Base-by-base conservation (phyloP, 2,888 invertebrate genomes). In the Agrochola lychnidis region DNA sequence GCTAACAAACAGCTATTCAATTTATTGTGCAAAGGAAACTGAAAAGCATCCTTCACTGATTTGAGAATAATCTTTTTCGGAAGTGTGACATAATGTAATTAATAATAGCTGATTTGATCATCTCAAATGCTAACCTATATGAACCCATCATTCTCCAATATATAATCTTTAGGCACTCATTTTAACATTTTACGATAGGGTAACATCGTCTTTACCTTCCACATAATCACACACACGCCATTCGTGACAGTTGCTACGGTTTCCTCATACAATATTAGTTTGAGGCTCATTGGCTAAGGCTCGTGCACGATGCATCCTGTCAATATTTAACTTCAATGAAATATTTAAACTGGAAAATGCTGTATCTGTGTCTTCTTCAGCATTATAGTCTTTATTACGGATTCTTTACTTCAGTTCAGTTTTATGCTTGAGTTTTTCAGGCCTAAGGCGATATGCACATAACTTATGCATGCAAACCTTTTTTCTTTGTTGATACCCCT, bases 231-330 rank as follows among this genome's bases (percentile, higher is more conserved):
- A 42, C 16, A 59, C 7, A 67, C 48, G 59, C 42, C 36, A 71
- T 77, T 71, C 82, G 72, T 82, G 81, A 66, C 59, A 48, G 56
- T 70, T 42, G 6, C 30, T n/a, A 59, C 61, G n/a, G 61, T 42
- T 71, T n/a, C n/a, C 57, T 79, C 68, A 79, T 79, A 61, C 45
- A 83, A 79, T 83, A 83, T 79, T 70, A 25, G 78, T 51, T 40
- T 7, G 56, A 66, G 10, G 51, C 70, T 83, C 70, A 83, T 78
- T 57, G 78, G 59, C 67, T 51, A 36, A 62, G 42, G 68, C 25
- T 4, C 57, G 67, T 59, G 62, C 56, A 79, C 68, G 70, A 64
- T 75, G 83, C 64, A 83, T 45, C 67, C 62, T 42, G 56, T 83
- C 56, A 71, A 82, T 82, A 73, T 73, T 82, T 59, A 48, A 78